phyloP scores from a whole-genome alignment of 1,140 invertebrate genomes.

The Solenopsis fugax region DNA sequence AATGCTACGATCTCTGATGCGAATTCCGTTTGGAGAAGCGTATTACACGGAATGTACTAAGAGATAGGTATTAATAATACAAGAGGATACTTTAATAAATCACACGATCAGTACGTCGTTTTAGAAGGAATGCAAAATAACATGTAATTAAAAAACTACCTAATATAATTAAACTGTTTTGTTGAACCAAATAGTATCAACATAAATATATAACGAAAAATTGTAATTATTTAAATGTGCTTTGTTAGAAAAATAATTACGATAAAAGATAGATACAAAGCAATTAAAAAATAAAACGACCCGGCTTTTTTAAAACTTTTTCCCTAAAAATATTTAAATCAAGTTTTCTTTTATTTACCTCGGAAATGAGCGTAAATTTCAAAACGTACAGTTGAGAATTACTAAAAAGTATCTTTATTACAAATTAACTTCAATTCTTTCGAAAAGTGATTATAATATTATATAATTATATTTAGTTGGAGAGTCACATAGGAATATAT shows the following conservation, averaged over 20 bases:
- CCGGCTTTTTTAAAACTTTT: background rate
- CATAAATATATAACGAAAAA: background rate
- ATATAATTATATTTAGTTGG: slow-evolving; percentile 6
- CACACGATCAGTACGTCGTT: background rate
- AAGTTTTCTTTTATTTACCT: background rate
- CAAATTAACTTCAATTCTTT: background rate
- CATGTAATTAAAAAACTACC: background rate
- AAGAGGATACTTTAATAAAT: background rate
- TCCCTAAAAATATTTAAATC: background rate
- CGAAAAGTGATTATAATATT: background rate
- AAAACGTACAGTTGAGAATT: background rate
- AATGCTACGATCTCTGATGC: slow-evolving; percentile 12
- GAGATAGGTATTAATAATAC: background rate
- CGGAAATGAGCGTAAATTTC: background rate
- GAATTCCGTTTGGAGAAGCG: background rate
- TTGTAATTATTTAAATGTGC: background rate
- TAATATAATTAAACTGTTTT: slow-evolving; percentile 1
- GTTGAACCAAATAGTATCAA: background rate
- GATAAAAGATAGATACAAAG: background rate
- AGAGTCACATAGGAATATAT: background rate
- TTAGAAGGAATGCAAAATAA: background rate
- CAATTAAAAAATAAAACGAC: background rate
- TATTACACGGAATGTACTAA: background rate
- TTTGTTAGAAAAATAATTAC: background rate
- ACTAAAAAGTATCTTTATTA: background rate